Conservation (phyloP, 2,797 vertebrate genomes). For the Tragelaphus eurycerus region DNA sequence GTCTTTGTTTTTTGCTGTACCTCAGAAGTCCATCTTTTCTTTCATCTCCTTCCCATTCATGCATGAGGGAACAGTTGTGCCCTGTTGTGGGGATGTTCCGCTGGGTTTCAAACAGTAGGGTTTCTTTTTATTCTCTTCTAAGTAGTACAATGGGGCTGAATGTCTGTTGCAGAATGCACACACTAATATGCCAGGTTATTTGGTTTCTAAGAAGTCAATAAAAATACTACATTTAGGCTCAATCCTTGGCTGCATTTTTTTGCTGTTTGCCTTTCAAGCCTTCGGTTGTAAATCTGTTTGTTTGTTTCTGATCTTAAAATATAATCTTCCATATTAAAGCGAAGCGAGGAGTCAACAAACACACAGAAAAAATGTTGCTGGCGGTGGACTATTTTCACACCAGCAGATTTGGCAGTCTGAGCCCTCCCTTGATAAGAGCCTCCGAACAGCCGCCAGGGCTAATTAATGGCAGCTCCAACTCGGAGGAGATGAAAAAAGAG, state of each 20-base stretch:
- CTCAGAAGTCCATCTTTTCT: constrained; percentile 99
- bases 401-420: constrained; percentile 82
- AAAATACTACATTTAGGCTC: constrained; percentile 95
- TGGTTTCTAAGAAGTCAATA: constrained; percentile 99
- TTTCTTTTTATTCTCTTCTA: constrained; percentile 98
- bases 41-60: constrained; percentile 99
- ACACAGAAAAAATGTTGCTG: constrained; percentile 81
- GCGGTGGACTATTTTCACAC: constrained; percentile 83
- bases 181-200: constrained; percentile 98
- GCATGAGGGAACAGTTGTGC: constrained; percentile 99
- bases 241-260: constrained; percentile 87
- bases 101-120: constrained; percentile 99
- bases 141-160: constrained; percentile 98
- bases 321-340: constrained; percentile 84
- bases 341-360: constrained; percentile 85
- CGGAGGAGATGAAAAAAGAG: constrained; percentile 63
- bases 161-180: constrained; percentile 97
- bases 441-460: constrained; percentile 84
- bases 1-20: constrained; percentile 99
- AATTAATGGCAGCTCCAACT: constrained; percentile 84
- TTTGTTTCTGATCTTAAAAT: constrained; percentile 85
- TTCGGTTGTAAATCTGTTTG: constrained; percentile 90
- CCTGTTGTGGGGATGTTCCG: constrained; percentile 99
- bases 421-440: constrained; percentile 81
- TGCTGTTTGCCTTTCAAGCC: constrained; percentile 80